Conservation (phyloP, 2,888 invertebrate genomes). For the Xanthia icteritia region DNA sequence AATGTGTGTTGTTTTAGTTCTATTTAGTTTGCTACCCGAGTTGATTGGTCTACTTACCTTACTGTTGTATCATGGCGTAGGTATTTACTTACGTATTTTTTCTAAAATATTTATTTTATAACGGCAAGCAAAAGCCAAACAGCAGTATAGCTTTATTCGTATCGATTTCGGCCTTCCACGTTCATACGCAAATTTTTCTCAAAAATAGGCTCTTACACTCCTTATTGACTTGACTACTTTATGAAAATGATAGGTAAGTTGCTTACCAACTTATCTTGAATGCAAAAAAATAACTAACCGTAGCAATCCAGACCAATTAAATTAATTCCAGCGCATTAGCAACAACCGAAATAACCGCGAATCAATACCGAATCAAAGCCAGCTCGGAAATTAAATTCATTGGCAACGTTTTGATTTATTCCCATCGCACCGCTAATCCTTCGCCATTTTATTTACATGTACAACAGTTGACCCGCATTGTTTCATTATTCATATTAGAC, state of each 20-base stretch:
- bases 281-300: conserved; percentile 31
- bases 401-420: conserved; percentile 80
- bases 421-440: conserved; percentile 68
- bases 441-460: conserved; percentile 64
- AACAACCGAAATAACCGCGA: conserved; percentile 72
- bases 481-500: conserved; percentile 56
- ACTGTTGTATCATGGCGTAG: neutral
- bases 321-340: conserved; percentile 77
- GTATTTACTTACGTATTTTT: neutral
- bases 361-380: conserved; percentile 76
- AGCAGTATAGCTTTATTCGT: neutral
- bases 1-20: conserved; percentile 24
- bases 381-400: conserved; percentile 81
- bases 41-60: conserved; percentile 6
- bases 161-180: neutral
- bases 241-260: conserved; percentile 2
- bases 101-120: neutral
- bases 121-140: no score
- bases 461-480: conserved; percentile 47
- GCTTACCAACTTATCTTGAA: conserved; percentile 7
- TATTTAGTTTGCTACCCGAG: conserved; percentile 6
- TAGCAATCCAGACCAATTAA: conserved; percentile 68
- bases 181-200: neutral
- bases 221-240: neutral
- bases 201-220: neutral